These are phyloP conservation scores for Timema cristinae DNA, from an alignment of 2,888 invertebrate species.

Conservation along the genomic window DNA sequence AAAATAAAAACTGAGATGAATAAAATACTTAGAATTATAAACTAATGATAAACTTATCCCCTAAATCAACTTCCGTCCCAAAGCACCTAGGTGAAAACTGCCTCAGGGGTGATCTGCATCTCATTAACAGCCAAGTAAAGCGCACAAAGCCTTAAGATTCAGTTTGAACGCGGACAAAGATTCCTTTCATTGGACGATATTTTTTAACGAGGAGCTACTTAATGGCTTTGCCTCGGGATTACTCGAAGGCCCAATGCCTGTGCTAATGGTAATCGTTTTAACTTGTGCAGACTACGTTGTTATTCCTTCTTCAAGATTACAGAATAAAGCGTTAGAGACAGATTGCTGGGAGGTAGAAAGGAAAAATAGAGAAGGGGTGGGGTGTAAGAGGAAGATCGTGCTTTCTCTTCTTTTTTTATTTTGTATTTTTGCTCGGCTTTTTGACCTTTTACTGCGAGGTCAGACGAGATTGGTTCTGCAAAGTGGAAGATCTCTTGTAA, in stretches of 20 bases:
- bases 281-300: background rate
- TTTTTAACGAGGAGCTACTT: background rate
- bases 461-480: no score
- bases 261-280: constrained; percentile 12
- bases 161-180: background rate
- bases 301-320: constrained; percentile 15
- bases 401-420: constrained; percentile 3
- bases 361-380: constrained; percentile 4
- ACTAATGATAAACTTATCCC: no score
- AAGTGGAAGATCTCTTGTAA: no score
- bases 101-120: background rate
- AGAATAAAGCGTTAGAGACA: background rate
- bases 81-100: background rate
- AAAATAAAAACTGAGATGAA: no score
- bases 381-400: background rate
- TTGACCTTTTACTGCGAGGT: background rate
- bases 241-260: background rate
- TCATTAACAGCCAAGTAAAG: background rate
- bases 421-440: constrained; percentile 7
- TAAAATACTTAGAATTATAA: no score
- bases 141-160: constrained; percentile 12
- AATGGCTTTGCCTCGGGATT: background rate
- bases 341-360: constrained; percentile 4
- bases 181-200: constrained; percentile 9
- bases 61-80: no score